A percentile compares a stretch with the other conserved stretches of the same genome.
Evolutionary conservation across 2,797 vertebrate species (phyloP).

Genomic region (Phataginus tricuspis): DNA sequence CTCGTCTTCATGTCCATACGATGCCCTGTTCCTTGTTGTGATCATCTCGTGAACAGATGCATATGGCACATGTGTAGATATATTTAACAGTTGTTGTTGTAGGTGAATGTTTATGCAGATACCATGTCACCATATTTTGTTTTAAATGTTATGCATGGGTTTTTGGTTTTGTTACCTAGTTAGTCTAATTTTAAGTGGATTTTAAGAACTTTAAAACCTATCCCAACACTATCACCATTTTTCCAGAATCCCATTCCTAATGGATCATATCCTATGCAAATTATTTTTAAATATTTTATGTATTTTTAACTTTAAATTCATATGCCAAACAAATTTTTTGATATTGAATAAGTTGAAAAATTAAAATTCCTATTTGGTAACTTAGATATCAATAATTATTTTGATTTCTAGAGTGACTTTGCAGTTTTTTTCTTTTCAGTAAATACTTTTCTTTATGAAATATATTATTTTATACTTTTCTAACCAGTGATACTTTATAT

Average conservation of each 20-base stretch:
- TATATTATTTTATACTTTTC: not conserved
- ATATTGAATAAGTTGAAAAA: not conserved
- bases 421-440: not conserved
- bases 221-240: not conserved
- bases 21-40: not conserved
- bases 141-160: not conserved
- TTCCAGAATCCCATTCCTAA: not conserved
- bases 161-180: not conserved
- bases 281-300: not conserved
- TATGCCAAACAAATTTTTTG: not conserved
- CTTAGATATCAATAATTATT: not conserved
- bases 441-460: not conserved
- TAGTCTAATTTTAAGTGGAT: not conserved
- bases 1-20: not conserved
- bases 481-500: not conserved
- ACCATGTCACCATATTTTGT: not conserved
- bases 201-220: not conserved
- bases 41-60: not conserved
- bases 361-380: not conserved
- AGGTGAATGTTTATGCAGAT: not conserved
- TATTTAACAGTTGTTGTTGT: not conserved
- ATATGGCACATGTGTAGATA: not conserved
- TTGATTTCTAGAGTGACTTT: not conserved
- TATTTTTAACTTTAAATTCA: not conserved
- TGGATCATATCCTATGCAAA: not conserved